Base-by-base conservation (phyloP, 37 sponge, comb jelly and placozoan species). In the Oopsacas minuta region DNA sequence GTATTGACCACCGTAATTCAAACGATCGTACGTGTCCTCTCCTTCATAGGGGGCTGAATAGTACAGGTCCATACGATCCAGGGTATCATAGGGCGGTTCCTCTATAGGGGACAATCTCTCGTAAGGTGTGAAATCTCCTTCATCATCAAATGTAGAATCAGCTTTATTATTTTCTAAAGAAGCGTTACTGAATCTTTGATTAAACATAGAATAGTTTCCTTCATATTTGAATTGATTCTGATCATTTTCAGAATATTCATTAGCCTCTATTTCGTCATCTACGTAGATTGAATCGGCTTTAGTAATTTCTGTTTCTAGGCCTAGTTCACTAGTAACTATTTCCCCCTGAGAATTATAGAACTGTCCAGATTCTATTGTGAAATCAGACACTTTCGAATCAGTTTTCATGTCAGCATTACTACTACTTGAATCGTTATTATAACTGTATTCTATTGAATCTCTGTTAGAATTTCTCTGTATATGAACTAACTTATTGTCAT, bases 131-230 rank as follows among this genome's bases (percentile, higher is more conserved):
- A 61, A 61, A 7, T 61, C 75, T 25, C 75, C 75, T 61, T 61
- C 75, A 12, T 61, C 75, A 20, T 61, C 75, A 61, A 61, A 61
- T 61, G 75, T 61, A 61, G 75, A 61, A 61, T 61, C 75, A 61
- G 75, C 75, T n/a, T 61, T 61, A n/a, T 61, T 61, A 34, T 61
- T 61, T 12, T 61, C 75, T 20, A 61, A 20, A 20, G 75, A 61
- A n/a, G 75, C 75, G 5, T 3, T 61, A 61, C 75, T 61, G 30
- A 61, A 61, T 42, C 49, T 42, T 15, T 42, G 49, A 10, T 10
- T 12, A 5, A n/a, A 10, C 22, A 20, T 32, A 61, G 22, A 61
- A n/a, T 61, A 7, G 22, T 61, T 5, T 25, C 28, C 20, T 32
- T 12, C 1, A 34, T 61, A 61, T 7, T 61, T 34, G 1, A 61